These are phyloP conservation scores for Muscicapa adusta DNA, from an alignment of 2,113 vertebrate species.

Conservation along the genomic window DNA sequence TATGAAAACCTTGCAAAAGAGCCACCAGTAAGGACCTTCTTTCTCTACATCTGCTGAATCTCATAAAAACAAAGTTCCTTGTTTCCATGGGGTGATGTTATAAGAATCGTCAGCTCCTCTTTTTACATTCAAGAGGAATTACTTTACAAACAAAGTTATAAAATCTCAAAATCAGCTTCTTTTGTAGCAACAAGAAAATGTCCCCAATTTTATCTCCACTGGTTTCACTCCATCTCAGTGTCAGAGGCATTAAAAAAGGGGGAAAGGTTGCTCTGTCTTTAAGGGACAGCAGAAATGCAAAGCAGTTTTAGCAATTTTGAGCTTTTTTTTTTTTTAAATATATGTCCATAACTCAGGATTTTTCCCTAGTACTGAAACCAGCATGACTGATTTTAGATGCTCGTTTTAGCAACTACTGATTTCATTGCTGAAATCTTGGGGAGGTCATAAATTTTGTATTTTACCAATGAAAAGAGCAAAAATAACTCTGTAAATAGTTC, in stretches of 20 bases:
- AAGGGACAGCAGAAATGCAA: background rate
- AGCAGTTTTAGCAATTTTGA: background rate
- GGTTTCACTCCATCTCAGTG: background rate
- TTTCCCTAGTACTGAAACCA: background rate
- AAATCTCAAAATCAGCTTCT: background rate
- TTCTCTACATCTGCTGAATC: background rate
- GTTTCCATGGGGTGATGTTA: background rate
- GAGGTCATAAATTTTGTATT: background rate
- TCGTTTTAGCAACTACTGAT: background rate
- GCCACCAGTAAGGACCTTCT: background rate
- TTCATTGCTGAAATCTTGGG: background rate
- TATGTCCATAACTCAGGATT: background rate
- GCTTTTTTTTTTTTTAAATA: background rate
- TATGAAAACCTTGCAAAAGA: background rate
- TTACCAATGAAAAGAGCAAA: background rate
- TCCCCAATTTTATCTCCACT: background rate
- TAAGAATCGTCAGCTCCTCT: background rate
- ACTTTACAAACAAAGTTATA: background rate
- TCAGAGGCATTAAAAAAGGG: background rate
- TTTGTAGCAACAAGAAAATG: background rate
- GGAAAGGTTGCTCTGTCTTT: background rate
- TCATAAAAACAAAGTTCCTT: background rate
- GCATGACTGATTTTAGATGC: background rate
- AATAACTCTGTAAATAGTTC: background rate
- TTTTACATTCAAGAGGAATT: background rate